These are phyloP conservation scores for Ptycholaimellus sp. DNA, from an alignment of 2,888 invertebrate genomes.

Conservation along the genomic window DNA sequence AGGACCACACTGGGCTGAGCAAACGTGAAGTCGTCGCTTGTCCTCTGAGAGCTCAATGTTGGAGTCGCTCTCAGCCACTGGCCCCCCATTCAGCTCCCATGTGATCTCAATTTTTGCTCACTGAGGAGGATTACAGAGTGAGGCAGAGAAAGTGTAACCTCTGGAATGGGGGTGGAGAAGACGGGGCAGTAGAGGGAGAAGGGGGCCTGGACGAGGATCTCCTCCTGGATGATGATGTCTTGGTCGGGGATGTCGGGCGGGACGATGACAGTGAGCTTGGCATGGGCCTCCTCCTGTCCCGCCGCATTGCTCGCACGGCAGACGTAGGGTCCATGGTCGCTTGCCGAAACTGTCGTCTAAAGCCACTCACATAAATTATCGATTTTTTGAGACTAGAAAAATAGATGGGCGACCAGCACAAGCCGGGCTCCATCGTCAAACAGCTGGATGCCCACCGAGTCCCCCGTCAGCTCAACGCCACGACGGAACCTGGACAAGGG, in stretches of 20 bases:
- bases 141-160: slow-evolving; percentile 6
- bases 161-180: slow-evolving; percentile 18
- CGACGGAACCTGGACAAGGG: background rate
- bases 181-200: slow-evolving; percentile 22
- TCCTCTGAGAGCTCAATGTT: slow-evolving; percentile 17
- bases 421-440: no score
- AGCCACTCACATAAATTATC: no score
- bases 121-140: background rate
- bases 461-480: slow-evolving; percentile 1
- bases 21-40: slow-evolving; percentile 15
- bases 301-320: slow-evolving; percentile 40
- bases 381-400: no score
- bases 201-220: slow-evolving; percentile 13
- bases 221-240: slow-evolving; percentile 11
- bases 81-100: slow-evolving; percentile 17
- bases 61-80: slow-evolving; percentile 11
- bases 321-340: slow-evolving; percentile 36
- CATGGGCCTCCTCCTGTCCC: slow-evolving; percentile 34
- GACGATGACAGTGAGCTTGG: slow-evolving; percentile 35
- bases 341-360: no score
- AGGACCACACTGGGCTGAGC: slow-evolving; percentile 6
- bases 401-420: no score
- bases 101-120: slow-evolving; percentile 12
- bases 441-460: slow-evolving; percentile 3
- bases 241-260: slow-evolving; percentile 19